Conservation (phyloP, 2,797 vertebrate genomes). For the Mus minutoides region DNA sequence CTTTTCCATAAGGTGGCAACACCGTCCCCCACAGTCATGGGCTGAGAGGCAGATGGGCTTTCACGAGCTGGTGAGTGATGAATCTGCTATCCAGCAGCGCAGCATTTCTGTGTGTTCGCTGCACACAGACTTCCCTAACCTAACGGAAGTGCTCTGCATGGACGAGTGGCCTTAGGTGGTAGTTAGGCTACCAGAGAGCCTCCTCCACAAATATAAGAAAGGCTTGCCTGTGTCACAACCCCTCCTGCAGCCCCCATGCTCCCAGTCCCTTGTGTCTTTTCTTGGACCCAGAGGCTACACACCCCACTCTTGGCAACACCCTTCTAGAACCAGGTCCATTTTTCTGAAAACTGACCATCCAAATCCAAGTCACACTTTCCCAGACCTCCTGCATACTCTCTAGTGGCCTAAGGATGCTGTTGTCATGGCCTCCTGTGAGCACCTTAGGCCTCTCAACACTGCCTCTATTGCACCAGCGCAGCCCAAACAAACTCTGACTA, state of each 20-base stretch:
- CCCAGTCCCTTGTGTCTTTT: neutral
- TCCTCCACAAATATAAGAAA: neutral
- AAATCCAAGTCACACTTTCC: neutral
- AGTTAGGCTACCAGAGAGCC: accelerated
- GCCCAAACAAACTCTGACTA: neutral
- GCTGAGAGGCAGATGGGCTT: neutral
- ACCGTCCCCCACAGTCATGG: neutral
- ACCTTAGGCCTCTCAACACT: neutral
- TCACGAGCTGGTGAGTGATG: neutral
- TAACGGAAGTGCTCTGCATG: neutral
- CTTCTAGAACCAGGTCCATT: accelerated
- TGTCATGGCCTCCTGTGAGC: neutral
- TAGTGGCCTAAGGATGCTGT: neutral
- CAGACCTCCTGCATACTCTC: neutral
- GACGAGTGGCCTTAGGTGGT: neutral
- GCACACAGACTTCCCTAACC: neutral
- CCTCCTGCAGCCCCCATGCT: neutral
- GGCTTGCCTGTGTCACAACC: accelerated
- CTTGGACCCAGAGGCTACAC: neutral
- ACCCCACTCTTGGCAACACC: neutral
- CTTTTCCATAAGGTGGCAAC: neutral
- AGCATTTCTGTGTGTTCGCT: accelerated
- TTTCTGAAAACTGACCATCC: neutral
- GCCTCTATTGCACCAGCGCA: neutral
- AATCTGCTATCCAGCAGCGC: neutral